Percentiles rank a stretch among this genome's conserved stretches.
These are phyloP conservation scores for Holacanthella duospinosa DNA, from an alignment of 2,888 invertebrate species.

Conservation along the genomic window DNA sequence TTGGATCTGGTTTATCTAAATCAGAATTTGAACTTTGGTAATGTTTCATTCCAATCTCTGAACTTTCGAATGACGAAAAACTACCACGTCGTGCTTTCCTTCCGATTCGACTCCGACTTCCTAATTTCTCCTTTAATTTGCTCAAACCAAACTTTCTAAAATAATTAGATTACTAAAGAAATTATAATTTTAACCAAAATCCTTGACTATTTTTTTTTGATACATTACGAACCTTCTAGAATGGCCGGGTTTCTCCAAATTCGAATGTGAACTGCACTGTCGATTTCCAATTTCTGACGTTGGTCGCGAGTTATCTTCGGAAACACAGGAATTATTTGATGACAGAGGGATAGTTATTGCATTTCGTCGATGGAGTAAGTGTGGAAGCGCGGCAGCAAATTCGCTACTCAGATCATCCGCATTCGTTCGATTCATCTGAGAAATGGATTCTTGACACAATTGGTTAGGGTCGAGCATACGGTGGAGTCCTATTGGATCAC, in stretches of 20 bases:
- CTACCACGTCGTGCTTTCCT: not conserved
- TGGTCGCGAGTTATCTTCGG: conserved; percentile 30
- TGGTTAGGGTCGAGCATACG: conserved; percentile 29
- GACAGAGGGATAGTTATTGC: conserved; percentile 53
- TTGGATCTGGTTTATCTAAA: conserved; percentile 13
- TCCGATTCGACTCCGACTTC: not conserved
- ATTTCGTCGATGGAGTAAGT: conserved; percentile 70
- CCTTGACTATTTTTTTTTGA: not conserved
- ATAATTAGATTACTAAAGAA: not conserved
- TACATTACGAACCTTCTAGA: too few species aligned
- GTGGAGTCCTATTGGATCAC: conserved; percentile 66
- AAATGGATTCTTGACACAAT: conserved; percentile 18
- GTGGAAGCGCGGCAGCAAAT: conserved; percentile 82
- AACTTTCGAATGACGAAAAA: conserved; percentile 17
- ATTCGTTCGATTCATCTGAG: conserved; percentile 50
- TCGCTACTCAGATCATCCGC: conserved; percentile 79
- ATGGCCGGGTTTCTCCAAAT: not conserved
- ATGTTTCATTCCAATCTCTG: conserved; percentile 23
- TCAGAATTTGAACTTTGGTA: conserved; percentile 46
- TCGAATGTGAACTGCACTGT: not conserved
- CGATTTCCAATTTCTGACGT: conserved; percentile 24
- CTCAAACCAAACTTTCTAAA: not conserved
- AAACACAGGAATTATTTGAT: conserved; percentile 39
- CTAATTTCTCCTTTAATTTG: not conserved
- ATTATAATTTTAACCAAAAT: not conserved